Percentiles rank a stretch among this genome's conserved stretches.
Conservation (phyloP, 2,888 invertebrate species). For the Perizoma affinitatum region DNA sequence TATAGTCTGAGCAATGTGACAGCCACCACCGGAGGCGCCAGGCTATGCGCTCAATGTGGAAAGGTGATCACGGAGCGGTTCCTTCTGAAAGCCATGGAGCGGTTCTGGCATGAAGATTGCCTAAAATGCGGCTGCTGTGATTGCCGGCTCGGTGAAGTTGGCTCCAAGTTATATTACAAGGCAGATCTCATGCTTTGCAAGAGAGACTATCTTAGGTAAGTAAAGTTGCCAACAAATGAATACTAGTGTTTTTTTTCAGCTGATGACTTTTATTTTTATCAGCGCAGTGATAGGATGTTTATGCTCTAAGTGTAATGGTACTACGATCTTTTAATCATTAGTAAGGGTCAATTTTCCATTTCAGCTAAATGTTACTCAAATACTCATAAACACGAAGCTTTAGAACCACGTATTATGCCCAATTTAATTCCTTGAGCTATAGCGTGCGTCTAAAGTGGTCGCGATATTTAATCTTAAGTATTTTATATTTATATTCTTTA, state of each 20-base stretch:
- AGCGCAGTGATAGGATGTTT: no score
- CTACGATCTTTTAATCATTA: slow-evolving; percentile 23
- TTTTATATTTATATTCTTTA: slow-evolving; percentile 56
- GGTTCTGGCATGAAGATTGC: slow-evolving; percentile 97
- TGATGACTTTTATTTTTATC: no score
- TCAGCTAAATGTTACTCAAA: slow-evolving; percentile 29
- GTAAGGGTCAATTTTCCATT: slow-evolving; percentile 19
- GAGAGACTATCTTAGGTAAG: slow-evolving; percentile 93
- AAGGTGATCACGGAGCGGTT: slow-evolving; percentile 93
- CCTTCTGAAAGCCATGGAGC: slow-evolving; percentile 93
- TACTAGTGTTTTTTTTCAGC: no score
- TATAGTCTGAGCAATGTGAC: slow-evolving; percentile 66
- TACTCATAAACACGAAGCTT: slow-evolving; percentile 30
- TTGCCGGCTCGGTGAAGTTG: slow-evolving; percentile 96
- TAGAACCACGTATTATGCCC: slow-evolving; percentile 35
- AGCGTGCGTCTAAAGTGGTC: slow-evolving; percentile 55
- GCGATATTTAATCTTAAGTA: slow-evolving; percentile 55
- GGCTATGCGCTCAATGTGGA: slow-evolving; percentile 93
- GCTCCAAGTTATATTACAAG: slow-evolving; percentile 95
- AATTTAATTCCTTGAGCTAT: slow-evolving; percentile 49
- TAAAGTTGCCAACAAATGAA: no score
- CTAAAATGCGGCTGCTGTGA: slow-evolving; percentile 96
- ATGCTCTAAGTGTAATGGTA: slow-evolving; percentile 5
- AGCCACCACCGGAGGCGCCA: slow-evolving; percentile 66
- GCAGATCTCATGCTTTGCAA: slow-evolving; percentile 96